These are phyloP conservation scores for Agapornis roseicollis DNA, from an alignment of 2,113 vertebrate genomes.

Conservation along the genomic window DNA sequence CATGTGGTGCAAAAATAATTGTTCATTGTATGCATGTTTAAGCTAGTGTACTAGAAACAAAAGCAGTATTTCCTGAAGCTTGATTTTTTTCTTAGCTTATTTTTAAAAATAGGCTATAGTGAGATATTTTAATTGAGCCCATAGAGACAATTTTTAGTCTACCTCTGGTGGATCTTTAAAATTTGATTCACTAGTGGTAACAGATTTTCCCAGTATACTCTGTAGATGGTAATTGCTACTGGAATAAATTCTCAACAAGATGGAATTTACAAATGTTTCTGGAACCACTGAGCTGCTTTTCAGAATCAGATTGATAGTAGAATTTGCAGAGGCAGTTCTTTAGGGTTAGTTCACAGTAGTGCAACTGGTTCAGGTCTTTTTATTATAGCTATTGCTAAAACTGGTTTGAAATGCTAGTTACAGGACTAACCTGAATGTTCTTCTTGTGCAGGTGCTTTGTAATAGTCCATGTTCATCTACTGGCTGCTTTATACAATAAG, in stretches of 20 bases:
- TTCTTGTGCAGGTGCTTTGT: neutral
- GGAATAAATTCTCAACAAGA: constrained; percentile 38
- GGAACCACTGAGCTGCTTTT: neutral
- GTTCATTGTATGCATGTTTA: neutral
- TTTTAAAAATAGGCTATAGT: constrained; percentile 2
- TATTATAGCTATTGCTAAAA: constrained; percentile 40
- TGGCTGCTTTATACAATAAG: neutral
- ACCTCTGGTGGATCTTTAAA: neutral
- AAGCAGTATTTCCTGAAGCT: neutral
- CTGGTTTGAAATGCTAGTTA: neutral
- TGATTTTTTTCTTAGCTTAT: neutral
- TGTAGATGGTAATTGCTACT: constrained; percentile 1
- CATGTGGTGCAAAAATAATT: neutral
- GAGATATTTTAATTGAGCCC: constrained; percentile 1
- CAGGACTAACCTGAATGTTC: neutral
- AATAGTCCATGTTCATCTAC: neutral
- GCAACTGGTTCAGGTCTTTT: constrained; percentile 37
- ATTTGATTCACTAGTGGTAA: neutral
- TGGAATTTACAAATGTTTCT: constrained; percentile 45
- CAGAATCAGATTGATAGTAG: constrained; percentile 21
- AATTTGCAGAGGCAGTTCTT: constrained; percentile 23
- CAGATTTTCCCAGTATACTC: neutral
- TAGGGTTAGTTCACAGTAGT: constrained; percentile 15
- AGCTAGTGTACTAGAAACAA: neutral
- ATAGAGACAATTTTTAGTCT: neutral